phyloP scores from a whole-genome alignment of 2,113 vertebrate genomes.

The Trinectes maculatus region DNA sequence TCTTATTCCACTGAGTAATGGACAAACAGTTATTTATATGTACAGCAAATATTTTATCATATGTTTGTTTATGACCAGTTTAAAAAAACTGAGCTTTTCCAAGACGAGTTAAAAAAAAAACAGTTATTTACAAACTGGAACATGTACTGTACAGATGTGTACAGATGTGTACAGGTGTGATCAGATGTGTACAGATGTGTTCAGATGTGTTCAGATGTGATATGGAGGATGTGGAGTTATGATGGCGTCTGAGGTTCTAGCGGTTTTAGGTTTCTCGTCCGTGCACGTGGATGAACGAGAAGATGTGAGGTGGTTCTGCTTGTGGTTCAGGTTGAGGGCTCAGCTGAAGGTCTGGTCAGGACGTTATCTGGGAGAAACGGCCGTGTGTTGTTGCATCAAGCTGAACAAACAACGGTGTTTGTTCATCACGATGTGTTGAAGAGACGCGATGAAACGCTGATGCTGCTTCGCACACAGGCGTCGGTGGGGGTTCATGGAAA shows the following conservation, averaged over 20 bases:
- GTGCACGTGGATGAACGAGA: neutral
- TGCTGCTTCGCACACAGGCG: constrained; percentile 23
- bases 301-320: constrained; percentile 36
- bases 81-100: neutral
- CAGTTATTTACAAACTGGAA: too few species aligned
- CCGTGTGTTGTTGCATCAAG: constrained; percentile 28
- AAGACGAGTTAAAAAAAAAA: too few species aligned
- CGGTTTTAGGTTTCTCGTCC: neutral
- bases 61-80: neutral
- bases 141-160: too few species aligned
- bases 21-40: too few species aligned
- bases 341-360: too few species aligned
- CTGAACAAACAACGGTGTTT: constrained; percentile 74
- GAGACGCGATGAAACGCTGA: constrained; percentile 16
- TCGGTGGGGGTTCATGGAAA: constrained; percentile 26
- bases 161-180: too few species aligned
- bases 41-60: neutral
- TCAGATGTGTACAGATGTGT: too few species aligned
- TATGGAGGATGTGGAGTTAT: neutral
- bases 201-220: constrained; percentile 1
- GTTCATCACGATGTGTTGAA: constrained; percentile 18
- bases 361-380: constrained; percentile 52
- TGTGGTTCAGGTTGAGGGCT: constrained; percentile 58
- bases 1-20: neutral
- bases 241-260: neutral